These are phyloP conservation scores for Channa maculata DNA, from an alignment of 2,113 vertebrate species.

Conservation along the genomic window DNA sequence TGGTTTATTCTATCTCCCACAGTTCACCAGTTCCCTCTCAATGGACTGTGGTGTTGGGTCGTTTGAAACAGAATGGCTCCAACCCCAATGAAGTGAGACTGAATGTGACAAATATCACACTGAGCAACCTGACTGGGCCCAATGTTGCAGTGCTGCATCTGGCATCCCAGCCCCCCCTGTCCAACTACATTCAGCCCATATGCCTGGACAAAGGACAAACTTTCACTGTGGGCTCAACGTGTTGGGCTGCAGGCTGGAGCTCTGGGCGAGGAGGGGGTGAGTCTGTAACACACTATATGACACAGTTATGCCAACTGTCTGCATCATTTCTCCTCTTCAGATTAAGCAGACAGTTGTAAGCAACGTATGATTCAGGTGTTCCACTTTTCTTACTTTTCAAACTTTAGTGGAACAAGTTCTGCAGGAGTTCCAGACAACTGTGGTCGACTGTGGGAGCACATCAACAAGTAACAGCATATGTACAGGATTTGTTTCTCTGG, in stretches of 20 bases:
- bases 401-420: conserved; percentile 54
- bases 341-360: neutral
- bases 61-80: conserved; percentile 25
- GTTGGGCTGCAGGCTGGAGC: conserved; percentile 87
- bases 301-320: neutral
- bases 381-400: neutral
- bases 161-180: conserved; percentile 53
- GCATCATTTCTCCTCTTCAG: no score
- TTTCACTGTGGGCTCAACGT: conserved; percentile 75
- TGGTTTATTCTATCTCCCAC: neutral
- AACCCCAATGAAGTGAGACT: conserved; percentile 35
- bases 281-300: conserved; percentile 23
- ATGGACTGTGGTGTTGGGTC: conserved; percentile 62
- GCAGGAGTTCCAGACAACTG: conserved; percentile 57
- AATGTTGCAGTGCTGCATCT: conserved; percentile 85
- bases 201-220: conserved; percentile 78
- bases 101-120: conserved; percentile 42
- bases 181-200: conserved; percentile 81
- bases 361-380: no score
- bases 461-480: conserved; percentile 48
- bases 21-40: neutral
- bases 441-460: conserved; percentile 41
- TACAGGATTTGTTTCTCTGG: conserved; percentile 34
- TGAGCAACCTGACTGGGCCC: conserved; percentile 49
- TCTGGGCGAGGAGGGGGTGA: conserved; percentile 53